Base-by-base conservation (phyloP, 1,140 invertebrate species). In the Chymomyza costata region DNA sequence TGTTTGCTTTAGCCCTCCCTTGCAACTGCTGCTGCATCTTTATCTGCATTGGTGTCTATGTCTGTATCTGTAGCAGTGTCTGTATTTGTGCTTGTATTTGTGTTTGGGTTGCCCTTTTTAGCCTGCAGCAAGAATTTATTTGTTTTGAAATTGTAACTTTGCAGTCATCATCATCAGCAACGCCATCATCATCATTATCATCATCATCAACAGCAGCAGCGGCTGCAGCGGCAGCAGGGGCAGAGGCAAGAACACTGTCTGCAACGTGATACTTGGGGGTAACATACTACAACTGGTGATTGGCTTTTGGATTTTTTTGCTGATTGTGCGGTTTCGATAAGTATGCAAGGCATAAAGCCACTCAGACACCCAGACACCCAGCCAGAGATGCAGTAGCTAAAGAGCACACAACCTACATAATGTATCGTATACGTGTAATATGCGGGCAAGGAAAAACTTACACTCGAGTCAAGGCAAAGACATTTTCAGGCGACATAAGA, bases 101-200 rank as follows among this genome's bases (percentile, higher is more conserved):
- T 18, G 11, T 14, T 28, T 48, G 68, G 69, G 67, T 60, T 78
- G 73, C 73, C 73, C 73, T 68, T 78, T 78, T 80, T 68, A 64
- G 73, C 73, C 73, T 55, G 56, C 51, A 80, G 73, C 73, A 52
- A 73, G 73, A 80, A 80, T 78, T 78, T 78, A 78, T 78, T 78
- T 78, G 73, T 78, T 80, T 78, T 80, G 73, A 71, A 78, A 78
- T 78, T 78, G 73, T 80, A 73, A 78, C 71, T 76, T 65, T 62
- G 64, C 66, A 66, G 57, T 65, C 35, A 70, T 56, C 49, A 40
- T 40, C 45, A 57, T 37, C 51, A 14, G 55, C 45, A 57, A 28
- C 21, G 19, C 47, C 40, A 49, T 16, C 51, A 16, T 31, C 31
- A 38, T 11, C 54, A 43, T 38, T 37, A 35, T 31, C 40, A 13